Conservation (phyloP, 2,888 invertebrate species). For the Drosophila peninsularis region DNA sequence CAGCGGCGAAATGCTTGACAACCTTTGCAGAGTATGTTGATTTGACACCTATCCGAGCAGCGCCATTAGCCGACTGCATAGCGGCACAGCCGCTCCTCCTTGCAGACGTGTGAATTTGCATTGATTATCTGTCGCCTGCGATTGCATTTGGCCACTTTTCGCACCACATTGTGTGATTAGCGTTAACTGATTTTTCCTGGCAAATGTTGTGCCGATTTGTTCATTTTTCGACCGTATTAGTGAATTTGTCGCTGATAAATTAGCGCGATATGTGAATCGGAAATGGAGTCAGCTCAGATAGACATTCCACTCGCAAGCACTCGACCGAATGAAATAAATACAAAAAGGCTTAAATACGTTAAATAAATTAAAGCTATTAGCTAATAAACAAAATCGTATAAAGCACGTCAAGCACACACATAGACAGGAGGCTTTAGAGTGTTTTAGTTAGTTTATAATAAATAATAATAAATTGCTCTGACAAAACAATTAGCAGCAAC, state of each 20-base stretch:
- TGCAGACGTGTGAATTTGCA: conserved; percentile 53
- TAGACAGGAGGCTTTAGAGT: no score
- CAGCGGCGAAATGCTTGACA: conserved; percentile 49
- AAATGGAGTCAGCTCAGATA: conserved; percentile 19
- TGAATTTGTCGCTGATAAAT: conserved; percentile 56
- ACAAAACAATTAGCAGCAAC: no score
- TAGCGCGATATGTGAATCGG: conserved; percentile 50
- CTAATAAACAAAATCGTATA: no score
- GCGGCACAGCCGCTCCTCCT: conserved; percentile 9
- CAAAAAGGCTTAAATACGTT: neutral
- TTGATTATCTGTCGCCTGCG: conserved; percentile 58
- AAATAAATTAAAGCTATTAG: no score
- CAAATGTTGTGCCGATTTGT: conserved; percentile 68
- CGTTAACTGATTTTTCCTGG: conserved; percentile 67
- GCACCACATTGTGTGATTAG: conserved; percentile 57
- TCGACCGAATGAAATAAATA: neutral
- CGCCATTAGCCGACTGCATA: conserved; percentile 21
- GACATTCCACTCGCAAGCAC: neutral
- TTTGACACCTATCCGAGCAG: conserved; percentile 71
- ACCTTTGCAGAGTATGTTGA: conserved; percentile 65
- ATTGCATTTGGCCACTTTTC: conserved; percentile 50
- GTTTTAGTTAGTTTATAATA: no score
- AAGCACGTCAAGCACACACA: no score
- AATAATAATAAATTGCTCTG: no score
- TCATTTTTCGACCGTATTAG: conserved; percentile 44